A percentile compares a stretch with the other conserved stretches of the same genome.
Conservation (phyloP, 1,140 invertebrate genomes). For the Drosophila burlai region DNA sequence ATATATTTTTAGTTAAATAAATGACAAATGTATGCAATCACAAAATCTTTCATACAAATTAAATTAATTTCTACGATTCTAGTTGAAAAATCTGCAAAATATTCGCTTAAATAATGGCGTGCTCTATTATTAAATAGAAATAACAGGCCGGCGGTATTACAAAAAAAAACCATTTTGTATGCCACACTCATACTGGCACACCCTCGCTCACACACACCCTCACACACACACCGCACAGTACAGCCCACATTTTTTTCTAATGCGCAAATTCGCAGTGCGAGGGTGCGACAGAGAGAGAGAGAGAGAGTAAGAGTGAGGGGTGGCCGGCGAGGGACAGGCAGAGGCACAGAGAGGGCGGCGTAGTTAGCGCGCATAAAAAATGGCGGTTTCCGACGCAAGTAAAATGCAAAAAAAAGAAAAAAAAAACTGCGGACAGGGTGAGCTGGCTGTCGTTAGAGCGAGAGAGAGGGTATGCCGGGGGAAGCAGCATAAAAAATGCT, state of each 20-base stretch:
- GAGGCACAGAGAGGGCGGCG: slow-evolving; percentile 53
- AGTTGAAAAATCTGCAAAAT: neutral
- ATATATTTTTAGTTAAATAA: neutral
- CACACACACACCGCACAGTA: slow-evolving; percentile 5
- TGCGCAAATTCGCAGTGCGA: slow-evolving; percentile 63
- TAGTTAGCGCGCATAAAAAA: slow-evolving; percentile 78
- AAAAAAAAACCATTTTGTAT: slow-evolving; percentile 46
- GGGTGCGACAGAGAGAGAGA: slow-evolving; percentile 32
- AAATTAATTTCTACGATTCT: neutral
- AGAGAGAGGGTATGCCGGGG: slow-evolving; percentile 25
- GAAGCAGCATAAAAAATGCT: slow-evolving; percentile 35
- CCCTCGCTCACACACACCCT: neutral
- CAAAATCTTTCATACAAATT: neutral
- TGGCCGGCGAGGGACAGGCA: slow-evolving; percentile 15
- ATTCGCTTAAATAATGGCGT: neutral
- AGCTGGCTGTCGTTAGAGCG: slow-evolving; percentile 18
- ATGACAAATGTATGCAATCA: neutral
- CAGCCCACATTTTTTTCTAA: slow-evolving; percentile 77
- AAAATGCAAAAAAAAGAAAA: slow-evolving; percentile 56
- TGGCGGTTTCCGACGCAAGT: slow-evolving; percentile 79
- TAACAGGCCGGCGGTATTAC: neutral
- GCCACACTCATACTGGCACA: slow-evolving; percentile 30
- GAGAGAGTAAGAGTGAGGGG: neutral
- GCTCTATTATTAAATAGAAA: slow-evolving; percentile 13
- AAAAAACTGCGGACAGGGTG: slow-evolving; percentile 42